Percentiles rank a stretch among this genome's conserved stretches.
phyloP scores from a whole-genome alignment of 2,888 invertebrate genomes.

The Troides oblongomaculatus region DNA sequence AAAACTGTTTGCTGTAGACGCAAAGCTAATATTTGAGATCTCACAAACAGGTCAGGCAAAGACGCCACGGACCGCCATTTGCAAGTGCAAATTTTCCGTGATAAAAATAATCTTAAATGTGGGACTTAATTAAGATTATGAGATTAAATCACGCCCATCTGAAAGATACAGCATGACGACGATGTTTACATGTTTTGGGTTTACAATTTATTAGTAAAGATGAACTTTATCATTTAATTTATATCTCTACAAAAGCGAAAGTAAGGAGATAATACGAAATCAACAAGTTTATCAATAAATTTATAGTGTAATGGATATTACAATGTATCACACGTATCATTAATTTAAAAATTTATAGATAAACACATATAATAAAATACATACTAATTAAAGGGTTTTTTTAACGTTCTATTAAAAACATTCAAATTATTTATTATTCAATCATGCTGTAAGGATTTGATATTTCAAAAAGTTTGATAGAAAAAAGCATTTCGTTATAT shows the following conservation, averaged over 20 bases:
- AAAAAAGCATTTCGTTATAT: too few relatives aligned
- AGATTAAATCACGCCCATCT: constrained; percentile 47
- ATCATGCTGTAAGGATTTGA: too few relatives aligned
- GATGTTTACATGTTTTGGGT: constrained; percentile 34
- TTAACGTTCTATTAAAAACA: too few relatives aligned
- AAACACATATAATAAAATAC: too few relatives aligned
- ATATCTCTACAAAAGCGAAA: constrained; percentile 16
- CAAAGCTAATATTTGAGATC: constrained; percentile 70
- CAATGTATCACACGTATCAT: neutral
- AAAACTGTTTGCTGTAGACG: constrained; percentile 67
- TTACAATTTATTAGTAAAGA: constrained; percentile 19
- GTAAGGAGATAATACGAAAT: constrained; percentile 12
- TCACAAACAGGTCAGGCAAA: constrained; percentile 69
- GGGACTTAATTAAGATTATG: constrained; percentile 64
- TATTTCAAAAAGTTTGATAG: too few relatives aligned
- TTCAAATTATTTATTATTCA: too few relatives aligned
- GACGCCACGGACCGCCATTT: constrained; percentile 64
- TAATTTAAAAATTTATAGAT: neutral
- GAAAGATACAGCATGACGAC: constrained; percentile 39
- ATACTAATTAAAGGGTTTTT: too few relatives aligned
- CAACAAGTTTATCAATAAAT: constrained; percentile 21
- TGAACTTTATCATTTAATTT: constrained; percentile 25
- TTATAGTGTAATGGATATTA: constrained; percentile 1
- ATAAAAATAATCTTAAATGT: constrained; percentile 69
- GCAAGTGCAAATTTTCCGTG: constrained; percentile 74